These are phyloP conservation scores for Petrolisthes cinctipes DNA, from an alignment of 2,888 invertebrate species.

Conservation along the genomic window DNA sequence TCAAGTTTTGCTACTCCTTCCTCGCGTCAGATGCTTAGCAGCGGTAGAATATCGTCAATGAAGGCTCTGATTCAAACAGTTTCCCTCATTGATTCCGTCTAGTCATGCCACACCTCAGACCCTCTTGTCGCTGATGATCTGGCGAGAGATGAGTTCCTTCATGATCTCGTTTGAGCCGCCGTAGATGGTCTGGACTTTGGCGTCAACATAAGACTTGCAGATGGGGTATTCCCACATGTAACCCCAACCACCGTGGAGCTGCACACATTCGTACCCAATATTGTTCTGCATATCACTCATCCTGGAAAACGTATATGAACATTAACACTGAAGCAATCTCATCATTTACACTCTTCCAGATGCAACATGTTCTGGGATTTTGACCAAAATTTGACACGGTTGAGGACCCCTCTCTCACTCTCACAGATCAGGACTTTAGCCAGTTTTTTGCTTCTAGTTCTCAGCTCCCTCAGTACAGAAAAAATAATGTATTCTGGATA, in stretches of 20 bases:
- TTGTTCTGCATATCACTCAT: conserved; percentile 70
- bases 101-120: neutral
- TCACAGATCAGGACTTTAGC: too few species aligned
- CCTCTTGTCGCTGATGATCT: conserved; percentile 40
- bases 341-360: too few species aligned
- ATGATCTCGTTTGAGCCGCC: conserved; percentile 73
- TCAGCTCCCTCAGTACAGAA: too few species aligned
- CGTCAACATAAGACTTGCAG: conserved; percentile 70
- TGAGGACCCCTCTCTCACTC: too few species aligned
- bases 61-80: neutral
- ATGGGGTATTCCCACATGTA: conserved; percentile 72
- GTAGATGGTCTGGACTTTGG: conserved; percentile 70
- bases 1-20: too few species aligned
- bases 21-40: neutral
- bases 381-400: too few species aligned
- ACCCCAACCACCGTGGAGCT: conserved; percentile 72
- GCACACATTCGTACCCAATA: conserved; percentile 70
- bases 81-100: neutral
- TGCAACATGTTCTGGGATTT: too few species aligned
- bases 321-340: too few species aligned
- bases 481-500: too few species aligned
- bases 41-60: neutral
- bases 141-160: conserved; percentile 71
- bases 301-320: conserved; percentile 67
- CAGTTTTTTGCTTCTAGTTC: too few species aligned